A percentile compares a stretch with the other conserved stretches of the same genome.
phyloP scores from a whole-genome alignment of 1,140 invertebrate genomes.

The Pantala flavescens region DNA sequence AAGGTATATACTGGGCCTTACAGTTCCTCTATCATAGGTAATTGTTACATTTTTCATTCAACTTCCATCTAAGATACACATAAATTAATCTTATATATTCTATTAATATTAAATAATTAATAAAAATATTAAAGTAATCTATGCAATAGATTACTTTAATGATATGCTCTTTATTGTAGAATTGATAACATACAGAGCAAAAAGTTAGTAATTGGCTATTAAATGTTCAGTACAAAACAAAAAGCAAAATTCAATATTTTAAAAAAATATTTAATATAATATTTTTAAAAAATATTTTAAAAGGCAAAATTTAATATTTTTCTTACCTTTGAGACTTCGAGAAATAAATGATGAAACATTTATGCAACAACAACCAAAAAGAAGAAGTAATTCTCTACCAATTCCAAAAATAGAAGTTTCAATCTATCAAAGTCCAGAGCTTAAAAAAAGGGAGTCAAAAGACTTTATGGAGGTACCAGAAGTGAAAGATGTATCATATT shows the following conservation, averaged over 20 bases:
- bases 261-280: too few relatives aligned
- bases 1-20: constrained; percentile 72
- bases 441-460: constrained; percentile 53
- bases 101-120: constrained; percentile 11
- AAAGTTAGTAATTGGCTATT: too few relatives aligned
- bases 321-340: constrained; percentile 48
- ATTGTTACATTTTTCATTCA: constrained; percentile 16
- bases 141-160: too few relatives aligned
- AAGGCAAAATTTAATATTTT: too few relatives aligned
- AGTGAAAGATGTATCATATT: constrained; percentile 46
- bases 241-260: too few relatives aligned
- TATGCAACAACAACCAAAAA: constrained; percentile 59
- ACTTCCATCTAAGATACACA: background rate
- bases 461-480: constrained; percentile 67
- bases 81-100: background rate
- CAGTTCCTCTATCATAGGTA: constrained; percentile 83
- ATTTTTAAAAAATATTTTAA: too few relatives aligned
- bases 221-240: too few relatives aligned
- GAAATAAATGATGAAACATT: constrained; percentile 70
- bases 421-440: constrained; percentile 63
- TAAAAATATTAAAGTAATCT: too few relatives aligned
- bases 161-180: too few relatives aligned
- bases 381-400: constrained; percentile 82
- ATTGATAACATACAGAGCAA: too few relatives aligned
- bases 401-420: constrained; percentile 87